Percentiles rank a stretch among this genome's conserved stretches.
Evolutionary conservation across 2,113 vertebrate species (phyloP).

Genomic region (Peromyscus californicus): DNA sequence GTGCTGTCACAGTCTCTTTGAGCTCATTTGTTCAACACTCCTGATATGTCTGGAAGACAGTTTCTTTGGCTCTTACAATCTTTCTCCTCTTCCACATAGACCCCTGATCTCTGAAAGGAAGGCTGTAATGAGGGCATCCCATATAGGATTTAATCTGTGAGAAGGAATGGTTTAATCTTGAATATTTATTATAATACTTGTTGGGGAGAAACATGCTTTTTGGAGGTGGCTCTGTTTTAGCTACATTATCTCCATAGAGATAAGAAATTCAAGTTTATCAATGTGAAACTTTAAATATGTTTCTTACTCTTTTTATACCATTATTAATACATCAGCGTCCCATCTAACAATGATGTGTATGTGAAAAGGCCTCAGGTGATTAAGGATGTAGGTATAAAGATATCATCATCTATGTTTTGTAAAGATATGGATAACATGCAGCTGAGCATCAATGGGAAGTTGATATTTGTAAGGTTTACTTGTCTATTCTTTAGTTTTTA

Average conservation of each 20-base stretch:
- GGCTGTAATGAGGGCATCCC: too few species aligned
- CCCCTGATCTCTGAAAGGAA: background rate
- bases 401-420: slow-evolving; percentile 12
- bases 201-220: background rate
- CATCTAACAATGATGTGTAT: background rate
- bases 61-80: background rate
- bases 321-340: background rate
- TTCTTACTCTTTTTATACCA: background rate
- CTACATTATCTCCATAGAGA: background rate
- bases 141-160: background rate
- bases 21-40: background rate
- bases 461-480: background rate
- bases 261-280: slow-evolving; percentile 18
- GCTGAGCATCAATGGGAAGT: slow-evolving; percentile 1
- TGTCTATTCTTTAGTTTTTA: background rate
- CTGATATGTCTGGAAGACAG: background rate
- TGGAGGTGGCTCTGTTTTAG: background rate
- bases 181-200: background rate
- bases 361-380: background rate
- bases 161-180: too few species aligned
- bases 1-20: background rate
- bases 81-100: too few species aligned
- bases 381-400: background rate
- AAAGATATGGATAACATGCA: background rate
- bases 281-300: background rate